Evolutionary conservation across 2,888 invertebrate genomes (phyloP).

Genomic region (Drosophila atroscutellata): DNA sequence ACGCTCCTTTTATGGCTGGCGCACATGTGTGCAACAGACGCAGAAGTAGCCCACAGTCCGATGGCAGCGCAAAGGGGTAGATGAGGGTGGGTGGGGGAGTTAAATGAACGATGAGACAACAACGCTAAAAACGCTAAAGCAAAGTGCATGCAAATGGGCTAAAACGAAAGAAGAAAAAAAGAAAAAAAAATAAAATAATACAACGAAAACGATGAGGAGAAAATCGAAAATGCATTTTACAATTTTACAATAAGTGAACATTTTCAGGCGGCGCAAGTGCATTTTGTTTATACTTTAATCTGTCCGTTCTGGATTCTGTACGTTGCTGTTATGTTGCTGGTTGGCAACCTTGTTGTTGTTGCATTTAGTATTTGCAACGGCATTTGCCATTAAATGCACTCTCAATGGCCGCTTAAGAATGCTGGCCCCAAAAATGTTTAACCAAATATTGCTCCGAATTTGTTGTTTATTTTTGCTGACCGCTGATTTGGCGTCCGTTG

Average conservation of each 20-base stretch:
- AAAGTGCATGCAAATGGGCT: conserved; percentile 78
- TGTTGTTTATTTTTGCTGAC: conserved; percentile 24
- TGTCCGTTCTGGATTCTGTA: conserved; percentile 48
- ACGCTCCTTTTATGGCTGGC: conserved; percentile 75
- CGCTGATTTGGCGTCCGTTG: conserved; percentile 28
- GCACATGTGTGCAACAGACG: conserved; percentile 78
- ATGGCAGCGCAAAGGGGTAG: conserved; percentile 8
- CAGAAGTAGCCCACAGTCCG: conserved; percentile 22
- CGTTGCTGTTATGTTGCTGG: conserved; percentile 40
- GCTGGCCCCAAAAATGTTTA: conserved; percentile 68
- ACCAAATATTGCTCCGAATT: conserved; percentile 57
- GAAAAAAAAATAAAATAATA: neutral
- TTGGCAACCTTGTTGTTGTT: neutral
- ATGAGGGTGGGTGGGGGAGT: conserved; percentile 13
- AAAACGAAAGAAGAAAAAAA: conserved; percentile 37
- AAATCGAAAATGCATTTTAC: conserved; percentile 57
- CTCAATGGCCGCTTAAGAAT: conserved; percentile 76
- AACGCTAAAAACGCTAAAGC: conserved; percentile 61
- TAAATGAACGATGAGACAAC: conserved; percentile 44
- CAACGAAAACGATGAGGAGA: conserved; percentile 1
- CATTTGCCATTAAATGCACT: conserved; percentile 75
- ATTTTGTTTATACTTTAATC: conserved; percentile 78
- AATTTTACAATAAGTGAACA: conserved; percentile 72
- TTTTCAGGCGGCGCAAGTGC: conserved; percentile 49
- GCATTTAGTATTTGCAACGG: conserved; percentile 54